A percentile compares a stretch with the other conserved stretches of the same genome.
phyloP scores from a whole-genome alignment of 2,888 invertebrate genomes.

The Mystacides longicornis region DNA sequence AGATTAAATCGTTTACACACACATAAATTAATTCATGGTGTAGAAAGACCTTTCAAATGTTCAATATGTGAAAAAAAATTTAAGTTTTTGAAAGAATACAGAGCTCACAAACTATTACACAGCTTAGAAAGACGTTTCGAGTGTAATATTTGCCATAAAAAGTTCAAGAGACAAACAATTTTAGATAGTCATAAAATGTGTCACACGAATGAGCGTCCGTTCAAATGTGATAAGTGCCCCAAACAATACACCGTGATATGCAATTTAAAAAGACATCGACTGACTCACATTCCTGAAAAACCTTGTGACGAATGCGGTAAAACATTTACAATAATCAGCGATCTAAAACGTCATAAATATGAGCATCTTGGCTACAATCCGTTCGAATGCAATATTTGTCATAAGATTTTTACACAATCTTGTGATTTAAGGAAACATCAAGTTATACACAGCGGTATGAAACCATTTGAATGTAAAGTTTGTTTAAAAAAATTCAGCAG shows the following conservation, averaged over 20 bases:
- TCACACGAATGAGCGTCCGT: not conserved
- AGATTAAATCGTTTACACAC: not conserved
- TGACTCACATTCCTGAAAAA: not conserved
- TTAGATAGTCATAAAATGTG: not conserved
- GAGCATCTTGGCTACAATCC: not conserved
- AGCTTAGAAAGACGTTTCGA: not conserved
- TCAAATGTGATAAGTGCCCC: not conserved
- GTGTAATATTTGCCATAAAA: not conserved
- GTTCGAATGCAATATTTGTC: not conserved
- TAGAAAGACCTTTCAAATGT: not conserved
- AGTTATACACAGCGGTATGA: not conserved
- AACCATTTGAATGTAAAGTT: not conserved
- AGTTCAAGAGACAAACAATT: not conserved
- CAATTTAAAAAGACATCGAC: not conserved
- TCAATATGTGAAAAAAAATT: not conserved
- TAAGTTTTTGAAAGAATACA: not conserved
- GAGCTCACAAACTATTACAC: not conserved
- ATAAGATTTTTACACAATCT: not conserved
- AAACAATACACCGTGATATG: not conserved
- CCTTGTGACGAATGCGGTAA: not conserved
- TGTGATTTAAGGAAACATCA: not conserved
- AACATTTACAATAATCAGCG: not conserved
- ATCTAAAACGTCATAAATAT: not conserved
- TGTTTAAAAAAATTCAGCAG: not conserved
- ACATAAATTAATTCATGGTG: not conserved